Base-by-base conservation (phyloP, 2,888 invertebrate species). In the Pteria penguin region DNA sequence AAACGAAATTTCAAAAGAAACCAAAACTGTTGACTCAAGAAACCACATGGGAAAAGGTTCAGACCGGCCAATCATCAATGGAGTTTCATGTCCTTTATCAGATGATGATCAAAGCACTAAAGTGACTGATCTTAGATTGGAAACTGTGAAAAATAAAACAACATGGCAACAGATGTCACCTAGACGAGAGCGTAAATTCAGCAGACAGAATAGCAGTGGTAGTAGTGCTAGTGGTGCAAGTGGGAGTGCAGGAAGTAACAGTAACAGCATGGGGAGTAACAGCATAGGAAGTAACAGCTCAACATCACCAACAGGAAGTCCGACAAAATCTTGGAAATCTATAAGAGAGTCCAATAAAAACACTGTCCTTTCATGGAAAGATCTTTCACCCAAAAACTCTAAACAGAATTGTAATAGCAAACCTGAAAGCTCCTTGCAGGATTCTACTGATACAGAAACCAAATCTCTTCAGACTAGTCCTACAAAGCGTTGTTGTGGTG, bases 361-460 rank as follows among this genome's bases (percentile, higher is more conserved):
- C 45, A 75, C 76, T 22, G 70, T 83, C 65, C 79, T 84, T n/a
- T 84, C 86, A 1, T 87, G 88, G 87, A 86, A 86, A 72, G 85
- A 87, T 65, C 76, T 86, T 18, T 88, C 89, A 1, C 87, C 87
- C 5, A 84, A 84, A 4, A 87, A 87, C 24, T 32, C 18, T 33
- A 57, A 11, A 14, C 14, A 68, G 11, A 57, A 14, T 29, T 32
- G 32, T 5, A 32, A 32, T 22, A 29, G 18, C 4, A 60, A 60
- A 60, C 26, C 14, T 11, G 27, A 60, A 18, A 26, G 27, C 8
- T 5, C 18, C 5, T 8, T 14, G 2, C 4, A 4, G 5, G 27
- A 26, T 60, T 4, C 14, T 5, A 60, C 24, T 60, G 29, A 60
- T 18, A 4, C 18, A 11, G 60, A 26, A 27, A 27, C 18, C 27